phyloP scores from a whole-genome alignment of 2,888 invertebrate genomes.

The Buathra laborator region DNA sequence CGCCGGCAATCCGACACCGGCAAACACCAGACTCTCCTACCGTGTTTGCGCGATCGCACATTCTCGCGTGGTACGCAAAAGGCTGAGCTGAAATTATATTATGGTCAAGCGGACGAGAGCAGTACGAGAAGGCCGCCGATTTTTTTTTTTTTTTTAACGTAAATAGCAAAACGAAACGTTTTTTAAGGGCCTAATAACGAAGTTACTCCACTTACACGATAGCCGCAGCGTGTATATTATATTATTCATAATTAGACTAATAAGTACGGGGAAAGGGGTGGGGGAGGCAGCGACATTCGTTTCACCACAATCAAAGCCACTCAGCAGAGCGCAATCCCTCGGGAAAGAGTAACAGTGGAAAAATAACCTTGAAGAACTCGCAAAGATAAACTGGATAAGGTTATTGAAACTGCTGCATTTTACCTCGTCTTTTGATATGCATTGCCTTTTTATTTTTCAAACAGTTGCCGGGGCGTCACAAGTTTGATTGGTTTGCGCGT shows the following conservation, averaged over 20 bases:
- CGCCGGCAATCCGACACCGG: slow-evolving; percentile 70
- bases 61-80: slow-evolving; percentile 38
- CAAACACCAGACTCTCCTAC: slow-evolving; percentile 53
- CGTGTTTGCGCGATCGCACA: slow-evolving; percentile 49
- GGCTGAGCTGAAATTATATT: slow-evolving; percentile 63
- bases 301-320: neutral
- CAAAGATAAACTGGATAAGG: neutral
- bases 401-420: slow-evolving; percentile 11
- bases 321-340: neutral
- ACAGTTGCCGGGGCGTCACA: slow-evolving; percentile 19
- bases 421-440: slow-evolving; percentile 8
- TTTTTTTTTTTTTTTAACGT: neutral
- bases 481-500: slow-evolving; percentile 41
- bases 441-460: slow-evolving; percentile 6
- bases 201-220: slow-evolving; percentile 21
- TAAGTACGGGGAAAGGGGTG: slow-evolving; percentile 1
- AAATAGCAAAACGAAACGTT: neutral
- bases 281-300: neutral
- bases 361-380: neutral
- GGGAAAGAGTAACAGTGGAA: neutral
- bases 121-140: slow-evolving; percentile 5
- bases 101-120: slow-evolving; percentile 26
- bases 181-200: slow-evolving; percentile 18
- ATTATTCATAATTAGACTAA: slow-evolving; percentile 14
- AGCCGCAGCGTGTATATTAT: neutral